These are phyloP conservation scores for Catocala fraxini DNA, from an alignment of 2,888 invertebrate genomes.

Conservation along the genomic window DNA sequence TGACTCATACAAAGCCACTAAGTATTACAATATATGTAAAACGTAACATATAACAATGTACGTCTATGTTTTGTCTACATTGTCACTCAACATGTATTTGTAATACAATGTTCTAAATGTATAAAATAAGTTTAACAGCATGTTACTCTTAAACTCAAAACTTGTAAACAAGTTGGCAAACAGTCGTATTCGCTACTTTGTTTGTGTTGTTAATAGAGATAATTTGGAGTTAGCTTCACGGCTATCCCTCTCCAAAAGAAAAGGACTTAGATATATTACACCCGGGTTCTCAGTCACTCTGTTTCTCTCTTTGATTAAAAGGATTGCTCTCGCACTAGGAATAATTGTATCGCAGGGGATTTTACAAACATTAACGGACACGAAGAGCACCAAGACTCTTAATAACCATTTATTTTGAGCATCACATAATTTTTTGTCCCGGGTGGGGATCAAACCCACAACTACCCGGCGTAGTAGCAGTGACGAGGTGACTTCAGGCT, in stretches of 20 bases:
- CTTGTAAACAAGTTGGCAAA: conserved; percentile 9
- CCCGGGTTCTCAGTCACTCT: too few relatives aligned
- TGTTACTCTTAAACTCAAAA: conserved; percentile 4
- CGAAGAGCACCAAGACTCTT: too few relatives aligned
- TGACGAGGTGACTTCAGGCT: too few relatives aligned
- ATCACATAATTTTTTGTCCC: too few relatives aligned
- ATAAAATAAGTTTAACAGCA: conserved; percentile 8
- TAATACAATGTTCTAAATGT: conserved; percentile 12
- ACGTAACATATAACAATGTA: neutral
- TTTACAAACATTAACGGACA: too few relatives aligned
- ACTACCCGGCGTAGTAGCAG: too few relatives aligned
- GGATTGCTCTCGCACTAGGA: too few relatives aligned
- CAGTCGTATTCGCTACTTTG: conserved; percentile 16
- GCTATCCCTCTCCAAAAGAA: neutral
- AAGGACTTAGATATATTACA: too few relatives aligned
- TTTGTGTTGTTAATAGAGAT: conserved; percentile 10
- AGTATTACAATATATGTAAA: neutral
- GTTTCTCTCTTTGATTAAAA: too few relatives aligned
- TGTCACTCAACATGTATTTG: neutral
- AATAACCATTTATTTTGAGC: too few relatives aligned
- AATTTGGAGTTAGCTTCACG: conserved; percentile 5
- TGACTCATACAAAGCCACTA: neutral
- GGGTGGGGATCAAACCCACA: too few relatives aligned
- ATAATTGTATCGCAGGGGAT: too few relatives aligned
- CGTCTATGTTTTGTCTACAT: neutral